A percentile compares a stretch with the other conserved stretches of the same genome.
Evolutionary conservation across 1,140 invertebrate genomes (phyloP).

Genomic region (Meloidogyne floridensis): DNA sequence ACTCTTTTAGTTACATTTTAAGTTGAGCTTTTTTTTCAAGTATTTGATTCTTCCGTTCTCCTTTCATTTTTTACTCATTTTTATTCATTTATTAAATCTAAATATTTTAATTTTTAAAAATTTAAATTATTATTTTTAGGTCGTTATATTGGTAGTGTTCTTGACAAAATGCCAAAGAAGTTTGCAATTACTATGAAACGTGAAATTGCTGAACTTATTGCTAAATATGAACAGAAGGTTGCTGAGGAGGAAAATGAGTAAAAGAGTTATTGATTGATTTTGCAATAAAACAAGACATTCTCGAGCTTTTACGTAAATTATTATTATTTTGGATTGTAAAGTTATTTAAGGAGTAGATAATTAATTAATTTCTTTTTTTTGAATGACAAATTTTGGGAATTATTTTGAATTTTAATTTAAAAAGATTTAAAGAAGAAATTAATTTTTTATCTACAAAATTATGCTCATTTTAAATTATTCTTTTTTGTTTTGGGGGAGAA

Average conservation of each 20-base stretch:
- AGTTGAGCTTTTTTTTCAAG: no score
- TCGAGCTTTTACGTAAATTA: background rate
- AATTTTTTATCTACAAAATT: background rate
- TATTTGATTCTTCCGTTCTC: no score
- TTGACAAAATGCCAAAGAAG: conserved; percentile 2
- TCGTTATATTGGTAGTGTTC: background rate
- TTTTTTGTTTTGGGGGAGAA: background rate
- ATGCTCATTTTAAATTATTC: background rate
- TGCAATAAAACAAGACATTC: background rate
- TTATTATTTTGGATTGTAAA: background rate
- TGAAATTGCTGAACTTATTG: background rate
- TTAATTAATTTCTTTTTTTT: no score
- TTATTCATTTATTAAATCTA: background rate
- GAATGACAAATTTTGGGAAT: no score
- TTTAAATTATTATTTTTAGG: background rate
- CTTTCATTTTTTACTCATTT: background rate
- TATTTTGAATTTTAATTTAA: no score
- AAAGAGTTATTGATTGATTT: background rate
- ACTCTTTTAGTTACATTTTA: no score
- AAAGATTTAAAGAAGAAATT: no score
- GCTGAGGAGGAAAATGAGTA: background rate
- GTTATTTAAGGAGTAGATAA: background rate
- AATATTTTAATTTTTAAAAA: background rate
- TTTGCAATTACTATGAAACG: background rate
- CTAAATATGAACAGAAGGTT: background rate